Percentiles rank a stretch among this genome's conserved stretches.
Conservation (phyloP, 1,140 invertebrate genomes). For the Chionoecetes opilio region DNA sequence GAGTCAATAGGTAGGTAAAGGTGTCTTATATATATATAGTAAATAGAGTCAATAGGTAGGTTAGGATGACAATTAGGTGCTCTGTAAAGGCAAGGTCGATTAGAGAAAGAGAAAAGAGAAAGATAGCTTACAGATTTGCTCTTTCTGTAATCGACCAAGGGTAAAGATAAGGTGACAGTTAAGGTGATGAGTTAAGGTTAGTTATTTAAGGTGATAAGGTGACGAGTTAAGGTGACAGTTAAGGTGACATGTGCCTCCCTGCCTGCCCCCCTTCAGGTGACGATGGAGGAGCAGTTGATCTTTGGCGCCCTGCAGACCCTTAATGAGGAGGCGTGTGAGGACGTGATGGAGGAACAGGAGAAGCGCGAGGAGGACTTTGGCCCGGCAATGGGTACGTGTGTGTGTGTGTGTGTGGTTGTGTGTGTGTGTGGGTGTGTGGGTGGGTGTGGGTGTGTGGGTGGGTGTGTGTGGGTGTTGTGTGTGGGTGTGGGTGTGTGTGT, state of each 20-base stretch:
- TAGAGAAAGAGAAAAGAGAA: not conserved
- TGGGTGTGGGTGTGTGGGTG: not conserved
- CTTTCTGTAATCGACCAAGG: no score
- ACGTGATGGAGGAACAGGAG: slow-evolving; percentile 84
- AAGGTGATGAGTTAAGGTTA: no score
- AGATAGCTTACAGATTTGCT: no score
- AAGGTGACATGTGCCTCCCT: no score
- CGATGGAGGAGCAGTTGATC: slow-evolving; percentile 96
- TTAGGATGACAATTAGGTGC: no score
- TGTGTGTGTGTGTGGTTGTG: not conserved
- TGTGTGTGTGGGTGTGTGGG: not conserved
- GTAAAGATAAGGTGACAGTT: no score
- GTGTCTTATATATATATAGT: no score
- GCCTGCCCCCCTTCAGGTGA: slow-evolving; percentile 87
- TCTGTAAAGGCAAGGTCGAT: no score
- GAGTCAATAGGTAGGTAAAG: no score
- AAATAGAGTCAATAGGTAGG: no score
- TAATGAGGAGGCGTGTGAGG: slow-evolving; percentile 95
- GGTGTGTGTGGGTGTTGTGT: not conserved
- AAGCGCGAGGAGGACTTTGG: slow-evolving; percentile 60
- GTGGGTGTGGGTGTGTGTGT: not conserved
- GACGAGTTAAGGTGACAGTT: no score
- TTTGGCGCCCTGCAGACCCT: slow-evolving; percentile 95
- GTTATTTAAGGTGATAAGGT: no score
- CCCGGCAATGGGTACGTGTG: slow-evolving; percentile 57